Percentiles rank a stretch among this genome's conserved stretches.
phyloP scores from a whole-genome alignment of 1,140 invertebrate genomes.

The roundworm (Caenorhabditis elegans) region WBcel235 BX284602.5:557001-557500 shows the following conservation, averaged over 20 bases:
- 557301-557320: slow-evolving; percentile 48
- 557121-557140: slow-evolving; percentile 42
- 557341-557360: slow-evolving; percentile 40
- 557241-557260: too few relatives aligned
- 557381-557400: slow-evolving; percentile 45
- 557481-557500: background rate
- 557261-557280: background rate
- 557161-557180: too few relatives aligned
- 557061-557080: slow-evolving; percentile 29
- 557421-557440: slow-evolving; percentile 43
- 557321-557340: slow-evolving; percentile 43
- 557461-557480: too few relatives aligned
- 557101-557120: slow-evolving; percentile 39
- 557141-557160: too few relatives aligned
- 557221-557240: too few relatives aligned
- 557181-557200: too few relatives aligned
- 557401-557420: slow-evolving; percentile 40
- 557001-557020: background rate
- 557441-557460: background rate
- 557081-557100: slow-evolving; percentile 28
- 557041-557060: slow-evolving; percentile 32
- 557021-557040: slow-evolving; percentile 35
- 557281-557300: background rate
- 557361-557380: slow-evolving; percentile 38
- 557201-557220: too few relatives aligned